Evolutionary conservation across 2,888 invertebrate species (phyloP), one percentile per base, ranked within the genome.

Genomic region (Tortrix viridana): DNA sequence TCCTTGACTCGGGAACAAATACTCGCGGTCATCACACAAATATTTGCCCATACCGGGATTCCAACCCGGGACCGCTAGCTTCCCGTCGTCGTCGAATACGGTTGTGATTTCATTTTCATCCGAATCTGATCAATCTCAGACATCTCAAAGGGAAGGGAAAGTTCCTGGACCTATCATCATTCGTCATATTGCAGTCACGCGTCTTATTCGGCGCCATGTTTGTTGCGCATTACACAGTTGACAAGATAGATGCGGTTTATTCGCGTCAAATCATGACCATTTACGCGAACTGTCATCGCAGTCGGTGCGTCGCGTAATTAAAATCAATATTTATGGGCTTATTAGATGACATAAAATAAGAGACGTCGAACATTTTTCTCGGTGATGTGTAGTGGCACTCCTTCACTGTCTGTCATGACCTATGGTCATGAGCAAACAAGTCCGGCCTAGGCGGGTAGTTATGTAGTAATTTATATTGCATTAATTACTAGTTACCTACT

Each of bases 311-410:
- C 74, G 70, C 72, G 76, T 84, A 84, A 85, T 85, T 85, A 84
- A 80, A 79, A 79, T 80, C 75, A 79, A 83, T 85, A 85, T 86
- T 84, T 81, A 86, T 82, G 69, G 78, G 67, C 76, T 75, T 77
- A 79, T 76, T 77, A 77, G 72, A 76, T 74, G 72, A 77, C 74
- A 75, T 81, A 76, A 79, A 32, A 80, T 82, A 77, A 76, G 73
- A 73, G 70, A 70, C 67, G 37, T 63, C 70, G 69, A 71, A 69
- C 75, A 75, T 77, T 75, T 81, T 79, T 77, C 77, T 74, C 69
- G 66, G 69, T 75, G 77, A 79, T 75, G 71, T 71, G 70, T 67
- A 66, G 70, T 69, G 67, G 68, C 71, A 71, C 71, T 75, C 65
- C 67, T 70, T 74, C 66, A 66, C 69, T 67, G 68, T 69, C 69